Base-by-base conservation (phyloP, 2,113 vertebrate species). In the Dromaius novaehollandiae region DNA sequence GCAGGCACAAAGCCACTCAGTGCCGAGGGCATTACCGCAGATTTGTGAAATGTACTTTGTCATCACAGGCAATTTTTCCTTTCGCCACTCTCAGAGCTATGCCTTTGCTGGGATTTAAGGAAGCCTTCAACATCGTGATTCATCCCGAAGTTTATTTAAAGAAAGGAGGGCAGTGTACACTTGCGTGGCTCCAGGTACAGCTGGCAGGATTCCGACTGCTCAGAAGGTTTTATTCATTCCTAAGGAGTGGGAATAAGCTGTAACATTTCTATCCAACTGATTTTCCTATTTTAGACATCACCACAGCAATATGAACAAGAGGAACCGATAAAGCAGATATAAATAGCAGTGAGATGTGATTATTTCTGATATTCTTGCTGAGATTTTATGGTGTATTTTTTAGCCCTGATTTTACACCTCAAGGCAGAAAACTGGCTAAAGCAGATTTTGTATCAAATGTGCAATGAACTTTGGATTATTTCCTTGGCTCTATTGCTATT, bases 141-240 rank as follows among this genome's bases (percentile, higher is more conserved):
- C 24, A 46, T 20, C 21, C 24, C 13, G 3, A 58, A 88, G 30
- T 44, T 50, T 68, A 18, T 53, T 74, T 40, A 70, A 15, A 11
- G 7, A 70, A 88, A 70, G 44, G 15, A 80, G n/a, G 11, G 22
- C 58, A 2, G 1, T 2, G 13, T n/a, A 38, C 17, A 17, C 26
- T 74, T 61, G 8, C 0, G 0, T 42, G 42, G n/a, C 25, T 79
- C 19, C 42, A 63, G 70, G 56, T 79, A 61, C 0, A 0, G 7
- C 36, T 79, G 30, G 25, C 12, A 75, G 46, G 25, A 34, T 84
- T 38, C 10, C 71, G 34, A 10, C 34, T 46, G 40, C n/a, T 83
- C 64, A 42, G 18, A 61, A 46, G 42, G 8, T 56, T 63, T 90
- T 71, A 68, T 75, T 88, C 86, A n/a, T 71, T 95, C 32, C 34